A percentile compares a stretch with the other conserved stretches of the same genome.
Conservation (phyloP, 2,113 vertebrate species). For the Pycnonotus jocosus region DNA sequence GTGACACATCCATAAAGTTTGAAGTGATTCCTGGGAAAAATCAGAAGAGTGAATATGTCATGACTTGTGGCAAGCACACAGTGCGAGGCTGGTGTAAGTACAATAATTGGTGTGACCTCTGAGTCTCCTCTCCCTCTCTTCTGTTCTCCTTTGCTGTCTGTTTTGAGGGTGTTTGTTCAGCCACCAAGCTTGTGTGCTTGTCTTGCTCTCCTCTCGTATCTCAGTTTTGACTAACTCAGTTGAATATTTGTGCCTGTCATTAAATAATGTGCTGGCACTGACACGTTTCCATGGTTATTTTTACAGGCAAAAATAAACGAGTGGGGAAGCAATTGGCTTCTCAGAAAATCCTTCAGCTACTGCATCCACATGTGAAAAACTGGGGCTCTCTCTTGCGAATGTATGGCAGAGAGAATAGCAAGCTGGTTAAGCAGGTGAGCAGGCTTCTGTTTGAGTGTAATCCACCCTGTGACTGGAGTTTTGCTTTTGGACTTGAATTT, state of each 20-base stretch:
- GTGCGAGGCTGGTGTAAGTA: slow-evolving; percentile 98
- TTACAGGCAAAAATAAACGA: slow-evolving; percentile 93
- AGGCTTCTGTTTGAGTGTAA: neutral
- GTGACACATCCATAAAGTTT: slow-evolving; percentile 98
- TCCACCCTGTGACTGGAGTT: neutral
- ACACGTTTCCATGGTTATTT: neutral
- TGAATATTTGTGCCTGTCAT: neutral
- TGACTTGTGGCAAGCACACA: slow-evolving; percentile 97
- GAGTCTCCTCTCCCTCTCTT: neutral
- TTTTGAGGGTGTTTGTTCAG: neutral
- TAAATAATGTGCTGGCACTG: fast-evolving
- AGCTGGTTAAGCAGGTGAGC: slow-evolving; percentile 96
- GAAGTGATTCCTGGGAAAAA: slow-evolving; percentile 99
- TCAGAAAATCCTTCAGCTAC: slow-evolving; percentile 97
- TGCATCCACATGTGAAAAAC: slow-evolving; percentile 97
- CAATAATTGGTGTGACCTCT: neutral
- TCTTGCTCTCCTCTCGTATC: neutral
- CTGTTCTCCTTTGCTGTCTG: neutral
- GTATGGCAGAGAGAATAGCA: slow-evolving; percentile 96
- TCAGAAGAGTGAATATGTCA: slow-evolving; percentile 99
- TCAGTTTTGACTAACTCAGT: neutral
- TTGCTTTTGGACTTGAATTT: neutral
- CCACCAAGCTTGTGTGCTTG: neutral
- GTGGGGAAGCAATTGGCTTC: slow-evolving; percentile 97
- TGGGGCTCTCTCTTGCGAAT: slow-evolving; percentile 98